Evolutionary conservation across 2,888 invertebrate genomes (phyloP).

Genomic region (Drosophila anceps): DNA sequence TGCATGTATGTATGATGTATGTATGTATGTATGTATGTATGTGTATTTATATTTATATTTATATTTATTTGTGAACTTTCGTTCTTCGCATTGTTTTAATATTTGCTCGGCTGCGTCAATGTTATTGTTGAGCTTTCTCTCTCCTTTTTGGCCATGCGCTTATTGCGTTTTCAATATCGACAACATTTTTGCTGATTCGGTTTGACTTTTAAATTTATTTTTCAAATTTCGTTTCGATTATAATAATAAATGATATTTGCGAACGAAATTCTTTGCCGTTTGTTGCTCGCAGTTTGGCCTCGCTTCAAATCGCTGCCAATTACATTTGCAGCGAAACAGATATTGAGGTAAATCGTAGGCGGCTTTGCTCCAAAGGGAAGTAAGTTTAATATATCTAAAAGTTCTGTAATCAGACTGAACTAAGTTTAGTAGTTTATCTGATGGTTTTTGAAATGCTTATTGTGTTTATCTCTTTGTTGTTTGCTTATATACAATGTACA

Average conservation of each 20-base stretch:
- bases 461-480: background rate
- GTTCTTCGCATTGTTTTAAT: constrained; percentile 26
- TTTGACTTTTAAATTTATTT: constrained; percentile 1
- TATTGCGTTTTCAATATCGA: constrained; percentile 7
- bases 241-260: constrained; percentile 3
- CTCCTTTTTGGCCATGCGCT: constrained; percentile 40
- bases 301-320: background rate
- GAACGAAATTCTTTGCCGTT: background rate
- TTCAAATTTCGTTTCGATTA: background rate
- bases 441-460: background rate
- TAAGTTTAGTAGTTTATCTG: background rate
- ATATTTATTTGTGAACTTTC: constrained; percentile 4
- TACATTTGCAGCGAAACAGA: background rate
- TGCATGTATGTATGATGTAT: no score
- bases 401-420: background rate
- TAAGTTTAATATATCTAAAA: no score
- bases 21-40: background rate
- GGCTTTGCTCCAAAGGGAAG: background rate
- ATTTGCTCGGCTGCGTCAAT: constrained; percentile 47
- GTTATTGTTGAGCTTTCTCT: constrained; percentile 50
- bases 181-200: constrained; percentile 15
- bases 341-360: background rate
- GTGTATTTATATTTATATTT: background rate
- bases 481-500: no score
- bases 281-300: background rate